phyloP scores from a whole-genome alignment of 2,797 vertebrate species.

The Anabacerthia variegaticeps region DNA sequence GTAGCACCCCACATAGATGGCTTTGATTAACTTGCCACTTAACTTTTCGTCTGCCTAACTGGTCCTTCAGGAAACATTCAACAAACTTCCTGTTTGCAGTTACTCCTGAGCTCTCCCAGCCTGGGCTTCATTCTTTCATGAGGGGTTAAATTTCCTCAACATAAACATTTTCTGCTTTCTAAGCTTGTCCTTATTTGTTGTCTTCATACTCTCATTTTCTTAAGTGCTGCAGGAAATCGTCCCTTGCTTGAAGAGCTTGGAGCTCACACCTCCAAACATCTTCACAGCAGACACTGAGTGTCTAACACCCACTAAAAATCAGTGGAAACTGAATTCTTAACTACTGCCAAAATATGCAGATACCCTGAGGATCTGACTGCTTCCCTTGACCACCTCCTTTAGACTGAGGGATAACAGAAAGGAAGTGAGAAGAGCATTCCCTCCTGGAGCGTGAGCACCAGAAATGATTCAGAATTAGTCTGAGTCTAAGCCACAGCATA shows the following conservation, averaged over 20 bases:
- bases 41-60: background rate
- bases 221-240: background rate
- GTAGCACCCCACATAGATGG: background rate
- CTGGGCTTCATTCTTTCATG: background rate
- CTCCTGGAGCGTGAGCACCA: background rate
- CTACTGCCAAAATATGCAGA: background rate
- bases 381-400: background rate
- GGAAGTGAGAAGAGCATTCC: background rate
- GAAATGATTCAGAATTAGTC: background rate
- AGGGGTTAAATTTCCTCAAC: background rate
- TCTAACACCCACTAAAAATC: background rate
- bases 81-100: background rate
- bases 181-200: background rate
- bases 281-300: background rate
- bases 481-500: background rate
- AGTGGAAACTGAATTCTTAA: background rate
- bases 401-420: background rate
- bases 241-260: background rate
- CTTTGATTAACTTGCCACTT: background rate
- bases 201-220: background rate
- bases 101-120: background rate
- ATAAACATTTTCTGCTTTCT: background rate
- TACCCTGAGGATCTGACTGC: background rate
- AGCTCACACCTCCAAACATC: background rate
- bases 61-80: background rate